Conservation (phyloP, 92 coral and sea anemone species). For the Porites rus region DNA sequence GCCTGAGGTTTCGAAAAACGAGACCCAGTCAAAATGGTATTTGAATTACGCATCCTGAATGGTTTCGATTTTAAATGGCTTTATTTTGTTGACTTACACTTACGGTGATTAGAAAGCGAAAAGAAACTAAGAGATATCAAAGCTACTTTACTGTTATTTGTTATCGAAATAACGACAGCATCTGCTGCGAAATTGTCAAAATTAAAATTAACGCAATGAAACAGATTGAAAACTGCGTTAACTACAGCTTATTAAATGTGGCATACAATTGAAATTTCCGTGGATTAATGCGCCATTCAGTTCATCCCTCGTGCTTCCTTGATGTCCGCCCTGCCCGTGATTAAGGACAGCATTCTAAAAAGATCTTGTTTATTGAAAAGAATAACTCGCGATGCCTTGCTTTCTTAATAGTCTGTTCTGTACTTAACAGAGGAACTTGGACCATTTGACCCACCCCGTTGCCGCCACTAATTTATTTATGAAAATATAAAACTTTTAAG, state of each 20-base stretch:
- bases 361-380: conserved; percentile 5
- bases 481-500: conserved; percentile 35
- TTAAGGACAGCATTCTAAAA: conserved; percentile 23
- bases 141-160: conserved; percentile 16
- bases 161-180: conserved; percentile 40
- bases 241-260: conserved; percentile 35
- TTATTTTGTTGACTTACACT: conserved; percentile 6
- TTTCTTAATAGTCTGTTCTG: not conserved
- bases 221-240: conserved; percentile 49
- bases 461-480: conserved; percentile 37
- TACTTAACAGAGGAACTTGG: conserved; percentile 1
- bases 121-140: not conserved
- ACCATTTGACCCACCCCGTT: conserved; percentile 3
- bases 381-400: conserved; percentile 10
- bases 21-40: not conserved
- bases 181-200: conserved; percentile 43
- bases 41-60: not conserved
- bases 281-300: conserved; percentile 37
- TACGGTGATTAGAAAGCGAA: not conserved
- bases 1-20: conserved; percentile 5
- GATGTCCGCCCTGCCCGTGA: conserved; percentile 38
- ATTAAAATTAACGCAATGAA: conserved; percentile 44
- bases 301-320: conserved; percentile 17
- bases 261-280: conserved; percentile 27
- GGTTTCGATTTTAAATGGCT: conserved; percentile 20